These are phyloP conservation scores for Pteronura brasiliensis DNA, from an alignment of 2,113 vertebrate species.

Conservation along the genomic window DNA sequence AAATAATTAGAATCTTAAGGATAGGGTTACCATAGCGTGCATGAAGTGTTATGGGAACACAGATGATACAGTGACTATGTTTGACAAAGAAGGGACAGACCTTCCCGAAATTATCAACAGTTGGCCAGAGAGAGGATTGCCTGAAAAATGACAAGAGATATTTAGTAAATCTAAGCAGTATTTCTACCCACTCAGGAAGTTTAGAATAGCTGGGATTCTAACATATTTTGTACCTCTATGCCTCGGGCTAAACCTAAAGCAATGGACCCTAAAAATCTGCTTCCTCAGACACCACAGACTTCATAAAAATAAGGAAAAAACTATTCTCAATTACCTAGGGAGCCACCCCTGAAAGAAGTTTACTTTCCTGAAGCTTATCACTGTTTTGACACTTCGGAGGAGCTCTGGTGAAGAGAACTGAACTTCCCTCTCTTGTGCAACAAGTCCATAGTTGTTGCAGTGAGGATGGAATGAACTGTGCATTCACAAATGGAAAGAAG, in stretches of 20 bases:
- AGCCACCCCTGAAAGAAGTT: background rate
- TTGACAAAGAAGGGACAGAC: background rate
- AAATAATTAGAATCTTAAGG: background rate
- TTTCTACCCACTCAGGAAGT: background rate
- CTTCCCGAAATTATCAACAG: background rate
- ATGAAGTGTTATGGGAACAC: background rate
- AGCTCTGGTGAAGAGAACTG: background rate
- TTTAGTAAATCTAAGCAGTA: background rate
- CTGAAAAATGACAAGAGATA: background rate
- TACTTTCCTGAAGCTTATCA: background rate
- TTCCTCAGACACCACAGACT: background rate
- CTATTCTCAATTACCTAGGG: background rate
- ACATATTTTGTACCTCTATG: background rate
- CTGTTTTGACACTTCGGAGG: background rate
- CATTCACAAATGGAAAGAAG: background rate
- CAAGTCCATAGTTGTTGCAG: background rate
- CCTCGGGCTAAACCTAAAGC: background rate
- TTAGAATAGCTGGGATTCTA: background rate
- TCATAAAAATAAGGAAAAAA: background rate
- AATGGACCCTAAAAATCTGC: background rate
- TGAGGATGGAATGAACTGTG: background rate
- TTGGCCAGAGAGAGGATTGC: background rate
- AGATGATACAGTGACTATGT: background rate
- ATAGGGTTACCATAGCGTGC: background rate
- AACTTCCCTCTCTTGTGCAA: background rate